These are phyloP conservation scores for Miichthys miiuy DNA, from an alignment of 2,797 vertebrate genomes.

Conservation along the genomic window DNA sequence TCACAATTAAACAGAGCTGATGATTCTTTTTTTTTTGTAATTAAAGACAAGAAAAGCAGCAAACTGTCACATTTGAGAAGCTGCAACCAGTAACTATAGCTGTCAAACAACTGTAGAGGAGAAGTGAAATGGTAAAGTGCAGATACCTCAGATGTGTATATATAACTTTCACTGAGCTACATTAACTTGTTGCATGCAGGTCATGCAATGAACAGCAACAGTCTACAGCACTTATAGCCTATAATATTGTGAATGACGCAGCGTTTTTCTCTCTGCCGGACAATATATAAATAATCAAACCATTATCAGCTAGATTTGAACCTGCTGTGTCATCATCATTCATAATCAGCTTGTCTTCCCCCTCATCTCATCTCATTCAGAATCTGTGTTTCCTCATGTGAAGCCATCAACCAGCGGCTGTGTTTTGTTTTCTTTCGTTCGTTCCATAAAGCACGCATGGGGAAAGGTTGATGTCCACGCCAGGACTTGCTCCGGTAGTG, in stretches of 20 bases:
- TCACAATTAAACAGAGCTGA: background rate
- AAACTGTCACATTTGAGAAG: too few relatives aligned
- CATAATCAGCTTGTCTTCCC: slow-evolving; percentile 37
- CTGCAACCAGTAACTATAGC: too few relatives aligned
- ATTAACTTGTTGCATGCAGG: slow-evolving; percentile 30
- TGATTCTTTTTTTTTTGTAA: too few relatives aligned
- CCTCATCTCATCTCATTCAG: slow-evolving; percentile 24
- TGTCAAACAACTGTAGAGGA: too few relatives aligned
- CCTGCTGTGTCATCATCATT: slow-evolving; percentile 24
- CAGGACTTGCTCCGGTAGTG: slow-evolving; percentile 69
- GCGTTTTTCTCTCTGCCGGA: slow-evolving; percentile 28
- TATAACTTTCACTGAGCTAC: background rate
- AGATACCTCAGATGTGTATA: too few relatives aligned
- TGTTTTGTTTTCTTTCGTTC: background rate
- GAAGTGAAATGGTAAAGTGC: too few relatives aligned
- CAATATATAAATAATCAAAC: slow-evolving; percentile 38
- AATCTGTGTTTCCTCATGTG: slow-evolving; percentile 34
- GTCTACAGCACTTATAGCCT: slow-evolving; percentile 7
- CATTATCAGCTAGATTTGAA: slow-evolving; percentile 33
- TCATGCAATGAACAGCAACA: slow-evolving; percentile 9
- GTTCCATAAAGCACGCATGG: slow-evolving; percentile 35
- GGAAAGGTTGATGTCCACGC: slow-evolving; percentile 73
- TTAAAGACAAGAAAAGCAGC: too few relatives aligned
- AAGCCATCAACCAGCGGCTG: slow-evolving; percentile 34
- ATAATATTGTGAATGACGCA: slow-evolving; percentile 18